Evolutionary conservation across 2,113 vertebrate species (phyloP).

Genomic region (Oryzias woworae): DNA sequence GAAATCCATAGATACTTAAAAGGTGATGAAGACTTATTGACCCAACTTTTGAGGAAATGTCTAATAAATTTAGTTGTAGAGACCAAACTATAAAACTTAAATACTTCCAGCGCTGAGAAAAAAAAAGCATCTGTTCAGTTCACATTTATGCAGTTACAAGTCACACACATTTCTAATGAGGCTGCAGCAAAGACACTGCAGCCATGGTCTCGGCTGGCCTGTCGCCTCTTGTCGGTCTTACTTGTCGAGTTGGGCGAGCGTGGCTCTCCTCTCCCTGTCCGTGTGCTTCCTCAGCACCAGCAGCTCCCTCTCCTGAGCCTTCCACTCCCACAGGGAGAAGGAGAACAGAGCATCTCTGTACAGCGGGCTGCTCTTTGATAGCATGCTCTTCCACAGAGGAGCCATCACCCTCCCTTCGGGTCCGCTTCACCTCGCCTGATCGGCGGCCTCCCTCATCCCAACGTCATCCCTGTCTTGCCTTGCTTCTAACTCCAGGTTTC

Average conservation of each 20-base stretch:
- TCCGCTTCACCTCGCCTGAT: not conserved
- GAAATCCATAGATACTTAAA: no score
- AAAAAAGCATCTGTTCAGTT: no score
- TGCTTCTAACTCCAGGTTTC: not conserved
- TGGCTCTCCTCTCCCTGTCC: conserved; percentile 68
- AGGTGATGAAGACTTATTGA: no score
- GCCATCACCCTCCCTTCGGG: conserved; percentile 60
- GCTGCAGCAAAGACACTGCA: no score
- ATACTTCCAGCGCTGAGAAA: no score
- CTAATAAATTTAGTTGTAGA: no score
- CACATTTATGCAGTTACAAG: no score
- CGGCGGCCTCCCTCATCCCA: not conserved
- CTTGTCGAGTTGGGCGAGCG: conserved; percentile 73
- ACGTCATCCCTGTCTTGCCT: not conserved
- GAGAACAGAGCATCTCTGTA: conserved; percentile 80
- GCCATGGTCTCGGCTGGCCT: not conserved
- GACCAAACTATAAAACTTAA: no score
- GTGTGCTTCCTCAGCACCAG: conserved; percentile 68
- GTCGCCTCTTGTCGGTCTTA: conserved; percentile 55
- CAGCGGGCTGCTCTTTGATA: conserved; percentile 78
- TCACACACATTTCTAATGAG: no score
- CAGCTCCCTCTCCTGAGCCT: conserved; percentile 75
- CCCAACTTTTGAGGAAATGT: no score
- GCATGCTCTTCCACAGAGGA: conserved; percentile 79
- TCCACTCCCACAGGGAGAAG: conserved; percentile 79